Conservation (phyloP, 2,113 vertebrate species). For the Panthera tigris region DNA sequence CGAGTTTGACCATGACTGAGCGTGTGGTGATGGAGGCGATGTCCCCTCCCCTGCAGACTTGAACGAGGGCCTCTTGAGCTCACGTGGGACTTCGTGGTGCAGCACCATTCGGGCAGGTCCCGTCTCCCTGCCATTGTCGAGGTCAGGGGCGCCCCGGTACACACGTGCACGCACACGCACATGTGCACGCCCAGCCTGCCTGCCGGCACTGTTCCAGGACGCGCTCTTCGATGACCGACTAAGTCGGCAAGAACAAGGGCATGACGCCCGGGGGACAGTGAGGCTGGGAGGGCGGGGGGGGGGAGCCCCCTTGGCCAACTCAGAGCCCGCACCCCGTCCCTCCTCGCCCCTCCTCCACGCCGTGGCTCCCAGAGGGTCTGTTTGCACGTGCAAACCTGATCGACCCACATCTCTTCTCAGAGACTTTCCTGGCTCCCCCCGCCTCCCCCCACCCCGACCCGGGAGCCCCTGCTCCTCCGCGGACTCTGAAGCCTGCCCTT, state of each 20-base stretch:
- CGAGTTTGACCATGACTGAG: background rate
- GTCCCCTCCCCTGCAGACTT: background rate
- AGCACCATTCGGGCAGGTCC: fast-evolving
- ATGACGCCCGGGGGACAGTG: background rate
- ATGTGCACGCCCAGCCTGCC: background rate
- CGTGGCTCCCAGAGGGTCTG: background rate
- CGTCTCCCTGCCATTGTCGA: background rate
- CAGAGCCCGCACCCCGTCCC: background rate
- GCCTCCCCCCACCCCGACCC: no score
- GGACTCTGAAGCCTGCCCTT: background rate
- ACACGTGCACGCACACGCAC: background rate
- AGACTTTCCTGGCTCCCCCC: background rate
- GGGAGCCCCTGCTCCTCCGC: fast-evolving
- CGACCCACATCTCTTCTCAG: background rate
- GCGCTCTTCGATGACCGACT: background rate
- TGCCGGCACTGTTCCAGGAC: no score
- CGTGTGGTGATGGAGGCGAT: background rate
- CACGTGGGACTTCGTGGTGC: background rate
- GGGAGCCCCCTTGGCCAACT: background rate
- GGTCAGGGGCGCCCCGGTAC: background rate
- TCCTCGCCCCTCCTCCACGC: background rate
- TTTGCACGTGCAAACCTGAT: background rate
- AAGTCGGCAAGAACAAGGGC: background rate
- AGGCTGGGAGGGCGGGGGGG: background rate
- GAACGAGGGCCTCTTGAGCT: background rate